Base-by-base conservation (phyloP, 1,140 invertebrate species). In the Heterodera schachtii region DNA sequence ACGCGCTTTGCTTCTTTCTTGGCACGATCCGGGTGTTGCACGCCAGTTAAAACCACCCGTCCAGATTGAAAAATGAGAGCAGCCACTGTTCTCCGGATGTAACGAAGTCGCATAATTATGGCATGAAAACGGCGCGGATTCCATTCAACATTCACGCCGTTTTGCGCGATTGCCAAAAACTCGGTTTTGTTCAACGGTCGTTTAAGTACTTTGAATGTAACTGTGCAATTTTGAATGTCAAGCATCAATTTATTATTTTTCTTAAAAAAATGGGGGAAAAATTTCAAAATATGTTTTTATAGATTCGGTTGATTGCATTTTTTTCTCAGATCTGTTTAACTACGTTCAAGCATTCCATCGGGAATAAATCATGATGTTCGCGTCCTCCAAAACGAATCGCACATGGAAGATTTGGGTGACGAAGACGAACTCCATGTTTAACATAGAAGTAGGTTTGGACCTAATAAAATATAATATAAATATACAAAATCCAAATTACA, bases 171-270 rank as follows among this genome's bases (percentile, higher is more conserved):
- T 8, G 4, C 1, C 7, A 41, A 9, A 74, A 74, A 74, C 8
- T 74, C n/a, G 9, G 41, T 8, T 3, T 8, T 6, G 19, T 3
- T 43, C n/a, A 74, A 74, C 8, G 46, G 21, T 5, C 21, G 73
- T n/a, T 49, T 7, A 74, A 41, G 9, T 49, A 74, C 2, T 41
- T 43, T 41, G 41, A 74, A 74, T 8, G 52, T 21, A 74, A 47
- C 46, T 3, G 73, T 74, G 11, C 73, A 74, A 74, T 74, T 74
- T 74, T 74, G 46, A 41, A 74, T 74, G 19, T 19, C 44, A n/a
- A 74, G 21, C 46, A 41, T 43, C 31, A 31, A 31, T 49, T 74
- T 74, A 47, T 74, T 49, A n/a, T 43, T 43, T 3, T 8, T 8
- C 52, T 49, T 43, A 43, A 41, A 43, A 74, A 74, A 44, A 43